phyloP scores from a whole-genome alignment of 2,797 vertebrate species.

The Pseudochirops corinnae region DNA sequence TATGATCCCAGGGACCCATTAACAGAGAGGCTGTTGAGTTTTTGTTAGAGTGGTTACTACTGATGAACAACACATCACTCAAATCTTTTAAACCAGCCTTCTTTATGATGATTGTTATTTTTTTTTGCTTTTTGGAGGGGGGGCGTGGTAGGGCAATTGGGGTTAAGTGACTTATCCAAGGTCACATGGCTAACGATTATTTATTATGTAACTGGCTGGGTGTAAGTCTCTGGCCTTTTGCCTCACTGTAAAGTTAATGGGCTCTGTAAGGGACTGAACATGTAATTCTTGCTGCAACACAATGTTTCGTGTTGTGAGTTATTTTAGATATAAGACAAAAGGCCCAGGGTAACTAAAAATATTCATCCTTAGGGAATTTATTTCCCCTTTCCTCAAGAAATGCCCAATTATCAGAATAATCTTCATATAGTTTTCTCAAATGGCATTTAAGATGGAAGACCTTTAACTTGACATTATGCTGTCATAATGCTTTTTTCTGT shows the following conservation, averaged over 20 bases:
- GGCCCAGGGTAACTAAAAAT: not conserved
- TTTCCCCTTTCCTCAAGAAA: not conserved
- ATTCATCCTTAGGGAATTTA: not conserved
- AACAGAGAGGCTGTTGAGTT: not conserved
- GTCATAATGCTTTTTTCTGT: constrained; percentile 59
- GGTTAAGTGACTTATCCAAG: no score
- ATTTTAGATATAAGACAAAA: constrained; percentile 15
- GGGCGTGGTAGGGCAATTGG: no score
- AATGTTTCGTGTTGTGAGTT: not conserved
- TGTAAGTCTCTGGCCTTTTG: not conserved
- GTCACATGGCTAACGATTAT: not conserved
- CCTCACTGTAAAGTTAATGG: not conserved
- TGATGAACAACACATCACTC: not conserved
- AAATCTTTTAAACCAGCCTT: not conserved
- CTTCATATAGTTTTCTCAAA: constrained; percentile 6
- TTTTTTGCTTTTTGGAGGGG: no score
- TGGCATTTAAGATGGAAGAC: not conserved
- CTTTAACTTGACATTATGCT: constrained; percentile 24
- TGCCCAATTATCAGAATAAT: not conserved
- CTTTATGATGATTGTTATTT: not conserved
- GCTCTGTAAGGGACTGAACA: not conserved
- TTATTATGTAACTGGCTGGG: not conserved
- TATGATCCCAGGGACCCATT: not conserved
- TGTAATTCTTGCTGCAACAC: not conserved
- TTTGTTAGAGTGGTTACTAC: not conserved